Conservation (phyloP, 2,113 vertebrate species). For the Corynorhinus townsendii region DNA sequence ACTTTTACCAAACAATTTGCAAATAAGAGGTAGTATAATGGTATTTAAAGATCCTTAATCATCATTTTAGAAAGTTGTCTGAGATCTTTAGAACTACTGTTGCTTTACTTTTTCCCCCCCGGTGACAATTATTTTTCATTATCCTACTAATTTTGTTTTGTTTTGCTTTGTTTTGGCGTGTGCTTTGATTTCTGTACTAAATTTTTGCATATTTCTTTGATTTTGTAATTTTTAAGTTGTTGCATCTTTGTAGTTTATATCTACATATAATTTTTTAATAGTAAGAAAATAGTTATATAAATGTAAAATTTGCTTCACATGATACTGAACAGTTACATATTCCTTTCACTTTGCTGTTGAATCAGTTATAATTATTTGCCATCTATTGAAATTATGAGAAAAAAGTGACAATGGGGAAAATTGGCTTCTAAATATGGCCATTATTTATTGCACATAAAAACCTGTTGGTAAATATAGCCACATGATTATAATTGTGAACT, state of each 20-base stretch:
- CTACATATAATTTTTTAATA: not conserved
- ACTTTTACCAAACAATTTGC: not conserved
- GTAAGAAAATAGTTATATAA: not conserved
- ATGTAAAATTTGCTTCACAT: not conserved
- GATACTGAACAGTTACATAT: not conserved
- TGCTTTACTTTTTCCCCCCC: not conserved
- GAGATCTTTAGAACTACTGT: not conserved
- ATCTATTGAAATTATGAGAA: not conserved
- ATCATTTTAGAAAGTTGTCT: not conserved
- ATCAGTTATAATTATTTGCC: not conserved
- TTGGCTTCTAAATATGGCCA: slow-evolving; percentile 22
- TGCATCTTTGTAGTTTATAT: not conserved
- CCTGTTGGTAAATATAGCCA: not conserved
- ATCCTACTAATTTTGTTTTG: not conserved
- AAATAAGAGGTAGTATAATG: not conserved
- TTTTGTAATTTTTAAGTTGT: slow-evolving; percentile 11
- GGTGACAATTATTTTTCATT: not conserved
- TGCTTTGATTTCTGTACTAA: not conserved
- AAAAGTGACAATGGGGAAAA: not conserved
- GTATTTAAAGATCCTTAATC: not conserved
- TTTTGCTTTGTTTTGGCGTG: not conserved
- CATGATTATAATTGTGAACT: not conserved
- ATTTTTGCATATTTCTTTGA: not conserved
- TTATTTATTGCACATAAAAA: slow-evolving; percentile 8
- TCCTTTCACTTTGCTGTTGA: not conserved